Percentiles rank a stretch among this genome's conserved stretches.
These are phyloP conservation scores for Sandelia bainsii DNA, from an alignment of 2,797 vertebrate species.

Conservation along the genomic window DNA sequence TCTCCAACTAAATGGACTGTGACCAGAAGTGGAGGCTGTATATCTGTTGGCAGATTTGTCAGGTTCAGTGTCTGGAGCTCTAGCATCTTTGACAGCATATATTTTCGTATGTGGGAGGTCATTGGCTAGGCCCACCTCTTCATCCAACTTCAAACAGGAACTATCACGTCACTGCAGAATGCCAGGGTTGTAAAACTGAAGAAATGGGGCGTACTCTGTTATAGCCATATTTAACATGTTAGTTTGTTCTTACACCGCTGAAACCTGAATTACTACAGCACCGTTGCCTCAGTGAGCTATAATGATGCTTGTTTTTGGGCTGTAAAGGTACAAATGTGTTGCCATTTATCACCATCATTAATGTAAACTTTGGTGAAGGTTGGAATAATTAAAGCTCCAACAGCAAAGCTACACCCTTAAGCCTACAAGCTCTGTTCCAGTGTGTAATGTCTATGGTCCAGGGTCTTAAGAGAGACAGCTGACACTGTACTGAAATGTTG, in stretches of 20 bases:
- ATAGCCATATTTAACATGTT: conserved; percentile 25
- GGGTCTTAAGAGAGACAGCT: conserved; percentile 52
- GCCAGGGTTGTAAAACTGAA: conserved; percentile 35
- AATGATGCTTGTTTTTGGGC: conserved; percentile 38
- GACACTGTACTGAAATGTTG: conserved; percentile 65
- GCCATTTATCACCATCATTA: conserved; percentile 46
- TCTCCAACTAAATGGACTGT: conserved; percentile 61
- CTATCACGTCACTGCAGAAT: conserved; percentile 15
- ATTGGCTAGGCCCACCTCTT: conserved; percentile 20
- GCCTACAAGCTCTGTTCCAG: conserved; percentile 29
- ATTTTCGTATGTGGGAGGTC: conserved; percentile 39
- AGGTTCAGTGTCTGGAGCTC: conserved; percentile 72
- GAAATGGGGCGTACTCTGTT: conserved; percentile 22
- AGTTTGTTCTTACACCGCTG: conserved; percentile 19
- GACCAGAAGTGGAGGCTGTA: conserved; percentile 63
- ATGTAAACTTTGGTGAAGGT: conserved; percentile 48
- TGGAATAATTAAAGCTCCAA: conserved; percentile 42
- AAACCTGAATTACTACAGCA: conserved; percentile 43
- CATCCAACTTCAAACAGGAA: conserved; percentile 56
- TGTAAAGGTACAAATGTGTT: conserved; percentile 49
- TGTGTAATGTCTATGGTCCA: conserved; percentile 52
- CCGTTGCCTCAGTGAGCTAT: conserved; percentile 30
- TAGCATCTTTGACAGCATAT: conserved; percentile 26
- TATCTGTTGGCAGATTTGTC: conserved; percentile 68
- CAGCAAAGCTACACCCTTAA: conserved; percentile 44